phyloP scores from a whole-genome alignment of 2,797 vertebrate genomes.

The Loriculus beryllinus region DNA sequence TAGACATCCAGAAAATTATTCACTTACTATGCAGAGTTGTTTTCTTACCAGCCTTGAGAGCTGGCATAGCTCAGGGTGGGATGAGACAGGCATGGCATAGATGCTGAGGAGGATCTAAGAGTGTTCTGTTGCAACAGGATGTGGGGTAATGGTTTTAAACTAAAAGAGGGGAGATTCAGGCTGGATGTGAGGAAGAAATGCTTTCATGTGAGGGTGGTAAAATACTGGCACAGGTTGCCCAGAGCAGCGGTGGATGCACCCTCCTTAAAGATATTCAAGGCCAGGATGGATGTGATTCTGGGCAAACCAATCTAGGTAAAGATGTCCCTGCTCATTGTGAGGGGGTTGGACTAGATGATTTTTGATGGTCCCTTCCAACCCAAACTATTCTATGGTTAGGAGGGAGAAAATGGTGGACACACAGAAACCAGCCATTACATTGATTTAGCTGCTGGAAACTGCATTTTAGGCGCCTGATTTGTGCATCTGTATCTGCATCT shows the following conservation, averaged over 20 bases:
- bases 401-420: not conserved
- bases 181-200: not conserved
- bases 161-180: not conserved
- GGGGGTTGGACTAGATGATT: not conserved
- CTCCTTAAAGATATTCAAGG: not conserved
- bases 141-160: not conserved
- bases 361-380: not conserved
- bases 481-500: not conserved
- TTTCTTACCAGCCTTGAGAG: not conserved
- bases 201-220: not conserved
- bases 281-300: not conserved
- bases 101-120: not conserved
- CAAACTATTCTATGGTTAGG: not conserved
- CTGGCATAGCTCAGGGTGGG: not conserved
- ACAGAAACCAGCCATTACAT: not conserved
- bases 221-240: not conserved
- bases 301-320: not conserved
- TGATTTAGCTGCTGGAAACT: not conserved
- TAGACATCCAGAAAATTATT: not conserved
- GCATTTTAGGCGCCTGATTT: not conserved
- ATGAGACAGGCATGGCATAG: not conserved
- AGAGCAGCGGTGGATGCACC: not conserved
- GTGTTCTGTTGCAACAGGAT: not conserved
- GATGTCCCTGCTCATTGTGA: not conserved
- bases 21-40: accelerated